A percentile compares a stretch with the other conserved stretches of the same genome.
Conservation (phyloP, 30 jellyfish, hydroid and myxozoan genomes). For the Chrysaora quinquecirrha region DNA sequence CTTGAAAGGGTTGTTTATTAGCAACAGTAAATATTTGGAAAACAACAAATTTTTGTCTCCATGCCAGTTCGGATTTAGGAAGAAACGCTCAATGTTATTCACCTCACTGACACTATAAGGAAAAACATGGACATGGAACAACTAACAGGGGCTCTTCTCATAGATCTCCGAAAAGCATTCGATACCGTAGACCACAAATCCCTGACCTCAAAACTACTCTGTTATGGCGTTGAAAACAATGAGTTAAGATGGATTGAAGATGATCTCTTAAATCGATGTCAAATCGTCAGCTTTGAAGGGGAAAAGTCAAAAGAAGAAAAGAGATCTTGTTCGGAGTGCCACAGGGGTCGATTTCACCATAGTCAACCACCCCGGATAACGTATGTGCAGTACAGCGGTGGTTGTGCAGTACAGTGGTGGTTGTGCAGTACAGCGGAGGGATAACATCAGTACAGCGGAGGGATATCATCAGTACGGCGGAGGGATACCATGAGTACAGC, state of each 20-base stretch:
- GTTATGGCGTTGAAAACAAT: slow-evolving; percentile 10
- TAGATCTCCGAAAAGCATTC: slow-evolving; percentile 63
- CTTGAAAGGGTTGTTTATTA: slow-evolving; percentile 56
- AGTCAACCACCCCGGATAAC: too few relatives aligned
- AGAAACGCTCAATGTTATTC: slow-evolving; percentile 54
- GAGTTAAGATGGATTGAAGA: slow-evolving; percentile 26
- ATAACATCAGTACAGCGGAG: too few relatives aligned
- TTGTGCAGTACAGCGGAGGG: too few relatives aligned
- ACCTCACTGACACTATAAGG: slow-evolving; percentile 54
- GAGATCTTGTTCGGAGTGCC: slow-evolving; percentile 42
- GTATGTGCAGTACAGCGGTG: too few relatives aligned
- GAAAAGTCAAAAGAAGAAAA: slow-evolving; percentile 3
- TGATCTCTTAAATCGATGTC: slow-evolving; percentile 45
- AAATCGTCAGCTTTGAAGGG: slow-evolving; percentile 51
- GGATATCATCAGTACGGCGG: too few relatives aligned
- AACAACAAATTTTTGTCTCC: slow-evolving; percentile 52
- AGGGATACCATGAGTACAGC: too few relatives aligned
- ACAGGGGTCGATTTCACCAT: slow-evolving; percentile 48
- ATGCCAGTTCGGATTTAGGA: slow-evolving; percentile 46
- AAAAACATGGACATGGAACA: slow-evolving; percentile 45
- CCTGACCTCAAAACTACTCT: slow-evolving; percentile 13
- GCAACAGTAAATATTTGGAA: slow-evolving; percentile 50
- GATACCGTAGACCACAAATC: slow-evolving; percentile 33
- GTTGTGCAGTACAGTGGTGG: too few relatives aligned
- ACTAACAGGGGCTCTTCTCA: slow-evolving; percentile 61